A percentile compares a stretch with the other conserved stretches of the same genome.
Evolutionary conservation across 2,888 invertebrate genomes (phyloP).

Genomic region (Eretmocerus hayati): DNA sequence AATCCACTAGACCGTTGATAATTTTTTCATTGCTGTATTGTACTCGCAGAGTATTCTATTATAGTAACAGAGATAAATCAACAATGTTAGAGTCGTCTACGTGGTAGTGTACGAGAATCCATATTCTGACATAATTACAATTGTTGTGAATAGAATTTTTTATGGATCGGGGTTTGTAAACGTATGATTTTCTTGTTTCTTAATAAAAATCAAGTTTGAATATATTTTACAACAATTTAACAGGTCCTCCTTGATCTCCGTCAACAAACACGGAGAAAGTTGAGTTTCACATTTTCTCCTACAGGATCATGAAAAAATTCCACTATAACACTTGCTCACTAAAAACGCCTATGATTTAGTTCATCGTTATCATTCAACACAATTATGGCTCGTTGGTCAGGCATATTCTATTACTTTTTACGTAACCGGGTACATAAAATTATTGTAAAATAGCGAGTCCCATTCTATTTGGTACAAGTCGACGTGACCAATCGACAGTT

Average conservation of each 20-base stretch:
- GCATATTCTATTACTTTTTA: conserved; percentile 15
- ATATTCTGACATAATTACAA: conserved; percentile 13
- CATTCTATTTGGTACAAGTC: conserved; percentile 20
- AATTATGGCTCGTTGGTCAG: conserved; percentile 11
- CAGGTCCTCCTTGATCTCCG: conserved; percentile 25
- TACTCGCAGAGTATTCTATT: too few species aligned
- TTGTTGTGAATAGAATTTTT: too few species aligned
- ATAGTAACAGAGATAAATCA: too few species aligned
- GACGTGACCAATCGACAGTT: conserved; percentile 17
- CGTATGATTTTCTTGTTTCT: conserved; percentile 24
- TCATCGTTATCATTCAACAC: conserved; percentile 15
- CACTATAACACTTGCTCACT: conserved; percentile 14
- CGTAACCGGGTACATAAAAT: conserved; percentile 17
- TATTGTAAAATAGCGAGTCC: conserved; percentile 10
- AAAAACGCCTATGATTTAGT: conserved; percentile 10
- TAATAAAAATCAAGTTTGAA: conserved; percentile 33
- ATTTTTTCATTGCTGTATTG: too few species aligned
- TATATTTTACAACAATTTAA: conserved; percentile 39
- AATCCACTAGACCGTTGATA: too few species aligned
- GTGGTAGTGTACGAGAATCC: too few species aligned
- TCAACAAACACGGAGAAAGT: conserved; percentile 33
- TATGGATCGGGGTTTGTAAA: conserved; percentile 16
- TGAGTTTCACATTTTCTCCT: conserved; percentile 18
- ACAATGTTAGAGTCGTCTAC: too few species aligned
- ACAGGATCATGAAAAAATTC: conserved; percentile 12